Conservation (phyloP, 1,140 invertebrate species). For the Dinothrombium tinctorium region DNA sequence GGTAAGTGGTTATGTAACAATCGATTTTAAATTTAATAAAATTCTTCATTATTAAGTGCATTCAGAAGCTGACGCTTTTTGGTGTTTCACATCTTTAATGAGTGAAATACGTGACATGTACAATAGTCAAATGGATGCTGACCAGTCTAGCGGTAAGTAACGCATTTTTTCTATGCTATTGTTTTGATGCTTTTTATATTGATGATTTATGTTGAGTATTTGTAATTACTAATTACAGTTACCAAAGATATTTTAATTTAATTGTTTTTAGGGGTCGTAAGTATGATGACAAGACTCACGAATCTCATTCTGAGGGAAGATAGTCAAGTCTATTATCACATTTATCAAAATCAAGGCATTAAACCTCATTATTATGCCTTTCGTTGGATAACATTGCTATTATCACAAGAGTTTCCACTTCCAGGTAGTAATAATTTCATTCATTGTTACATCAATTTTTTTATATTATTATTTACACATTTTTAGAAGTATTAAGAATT, state of each 20-base stretch:
- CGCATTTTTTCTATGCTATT: slow-evolving; percentile 12
- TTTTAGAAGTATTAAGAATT: slow-evolving; percentile 75
- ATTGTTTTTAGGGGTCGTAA: slow-evolving; percentile 49
- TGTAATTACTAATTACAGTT: slow-evolving; percentile 6
- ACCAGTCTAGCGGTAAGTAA: slow-evolving; percentile 8
- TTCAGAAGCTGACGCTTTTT: slow-evolving; percentile 92
- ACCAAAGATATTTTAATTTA: slow-evolving; percentile 23
- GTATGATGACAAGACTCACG: slow-evolving; percentile 53
- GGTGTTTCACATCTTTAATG: slow-evolving; percentile 53
- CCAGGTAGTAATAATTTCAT: no score
- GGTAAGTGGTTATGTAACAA: slow-evolving; percentile 11
- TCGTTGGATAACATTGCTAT: slow-evolving; percentile 81
- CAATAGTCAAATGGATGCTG: slow-evolving; percentile 64
- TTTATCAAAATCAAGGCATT: slow-evolving; percentile 51
- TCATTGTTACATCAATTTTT: slow-evolving; percentile 12
- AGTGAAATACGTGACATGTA: slow-evolving; percentile 87
- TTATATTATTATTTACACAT: slow-evolving; percentile 22
- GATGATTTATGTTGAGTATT: neutral
- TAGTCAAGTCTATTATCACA: slow-evolving; percentile 40
- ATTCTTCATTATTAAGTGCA: slow-evolving; percentile 32
- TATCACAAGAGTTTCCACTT: slow-evolving; percentile 90
- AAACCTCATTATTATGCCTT: slow-evolving; percentile 90
- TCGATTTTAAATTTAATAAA: neutral
- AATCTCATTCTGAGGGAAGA: slow-evolving; percentile 50
- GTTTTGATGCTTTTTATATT: no score